Evolutionary conservation across 2,797 vertebrate species (phyloP), one percentile per base, ranked within the genome.

Genomic region (Alauda arvensis): DNA sequence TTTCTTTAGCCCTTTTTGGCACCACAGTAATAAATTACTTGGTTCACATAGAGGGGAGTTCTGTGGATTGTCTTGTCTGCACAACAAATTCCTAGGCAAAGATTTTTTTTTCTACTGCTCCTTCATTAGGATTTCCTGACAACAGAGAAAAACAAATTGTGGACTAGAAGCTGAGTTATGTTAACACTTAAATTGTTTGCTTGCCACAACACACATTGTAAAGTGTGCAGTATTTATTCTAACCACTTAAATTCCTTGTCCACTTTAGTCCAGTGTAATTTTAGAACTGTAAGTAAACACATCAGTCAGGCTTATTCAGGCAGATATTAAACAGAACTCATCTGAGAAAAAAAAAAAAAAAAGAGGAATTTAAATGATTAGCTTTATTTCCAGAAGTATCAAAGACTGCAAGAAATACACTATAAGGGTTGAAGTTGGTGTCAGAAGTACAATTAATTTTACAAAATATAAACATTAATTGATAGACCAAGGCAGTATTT

Each of bases 51-150:
- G 42, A 69, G 17, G 4, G 4, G 3, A 8, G 3, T 46, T 63
- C 18, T 42, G 51, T 25, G 18, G 26, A 43, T 77, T 67, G 49
- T 70, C 65, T 83, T 67, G 21, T 86, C 59, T 62, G 43, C 23
- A 26, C 37, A 63, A 34, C 61, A 83, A 63, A 57, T 83, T 84
- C 57, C 45, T 25, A 60, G 53, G 18, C 20, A 66, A 21, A 76
- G 34, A 49, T 37, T 37, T 40, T 65, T 90, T 87, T 89, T 87
- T 48, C 28, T 69, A 15, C 24, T 40, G 7, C 4, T 75, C 17
- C 65, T 77, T 89, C 51, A 83, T 87, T 83, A 92, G 60, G 45
- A 66, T 71, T 83, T 89, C 29, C 33, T 75, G 83, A 71, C 59
- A 87, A 56, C 31, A 83, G 33, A 55, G 45, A 46, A 69, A 85